These are phyloP conservation scores for Triplophysa rosa DNA, from an alignment of 2,113 vertebrate species.

Conservation along the genomic window DNA sequence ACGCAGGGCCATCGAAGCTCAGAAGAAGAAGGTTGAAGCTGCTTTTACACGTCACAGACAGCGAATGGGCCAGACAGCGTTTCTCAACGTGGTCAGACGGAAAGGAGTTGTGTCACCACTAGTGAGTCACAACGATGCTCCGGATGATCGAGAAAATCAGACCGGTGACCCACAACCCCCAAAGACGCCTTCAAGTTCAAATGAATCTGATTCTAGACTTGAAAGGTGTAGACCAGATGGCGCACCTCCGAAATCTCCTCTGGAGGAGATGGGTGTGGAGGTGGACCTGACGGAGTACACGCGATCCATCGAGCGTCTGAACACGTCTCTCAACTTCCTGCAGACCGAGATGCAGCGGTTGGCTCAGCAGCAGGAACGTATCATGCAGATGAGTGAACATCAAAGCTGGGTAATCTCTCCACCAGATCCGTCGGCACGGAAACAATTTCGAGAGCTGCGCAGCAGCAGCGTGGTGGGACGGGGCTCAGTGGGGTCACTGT, in stretches of 20 bases:
- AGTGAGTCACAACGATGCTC: constrained; percentile 71
- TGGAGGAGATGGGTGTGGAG: constrained; percentile 84
- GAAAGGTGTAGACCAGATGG: constrained; percentile 74
- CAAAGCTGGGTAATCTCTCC: constrained; percentile 92
- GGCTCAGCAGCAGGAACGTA: constrained; percentile 91
- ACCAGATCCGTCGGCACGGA: constrained; percentile 86
- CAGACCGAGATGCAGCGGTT: constrained; percentile 97
- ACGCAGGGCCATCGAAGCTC: constrained; percentile 92
- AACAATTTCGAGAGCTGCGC: constrained; percentile 83
- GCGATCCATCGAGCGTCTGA: constrained; percentile 91
- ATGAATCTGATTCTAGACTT: constrained; percentile 51
- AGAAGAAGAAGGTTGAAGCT: constrained; percentile 96
- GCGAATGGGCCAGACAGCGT: constrained; percentile 94
- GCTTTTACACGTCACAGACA: constrained; percentile 92
- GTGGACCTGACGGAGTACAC: constrained; percentile 89
- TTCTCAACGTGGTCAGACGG: constrained; percentile 92
- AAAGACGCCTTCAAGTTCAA: constrained; percentile 36
- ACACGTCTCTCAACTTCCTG: constrained; percentile 87
- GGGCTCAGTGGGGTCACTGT: constrained; percentile 79
- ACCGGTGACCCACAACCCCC: constrained; percentile 56
- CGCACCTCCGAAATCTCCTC: constrained; percentile 82
- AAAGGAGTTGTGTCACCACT: constrained; percentile 82
- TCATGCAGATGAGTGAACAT: constrained; percentile 94
- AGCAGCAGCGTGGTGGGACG: constrained; percentile 75
- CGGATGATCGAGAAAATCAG: constrained; percentile 72